Evolutionary conservation across 2,797 vertebrate species (phyloP), one percentile per base, ranked within the genome.

Genomic region (Anolis apletophallus): DNA sequence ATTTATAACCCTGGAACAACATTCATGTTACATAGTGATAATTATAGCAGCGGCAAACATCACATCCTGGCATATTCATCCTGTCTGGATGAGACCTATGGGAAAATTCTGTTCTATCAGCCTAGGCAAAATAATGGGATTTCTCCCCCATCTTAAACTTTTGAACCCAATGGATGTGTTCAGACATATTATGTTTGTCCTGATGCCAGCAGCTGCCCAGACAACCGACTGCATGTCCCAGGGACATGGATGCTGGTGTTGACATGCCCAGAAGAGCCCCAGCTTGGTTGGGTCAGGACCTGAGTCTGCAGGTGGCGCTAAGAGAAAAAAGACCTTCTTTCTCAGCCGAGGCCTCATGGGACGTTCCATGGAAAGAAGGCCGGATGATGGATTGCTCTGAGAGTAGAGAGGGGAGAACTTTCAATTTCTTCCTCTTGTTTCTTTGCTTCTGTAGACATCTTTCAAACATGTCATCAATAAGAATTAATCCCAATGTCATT

Each of bases 321-420:
- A 68, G 32, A 81, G 61, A 76, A 81, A 81, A 36, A 32, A 75
- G 67, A 50, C 14, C 46, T 76, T 81, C 32, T 86, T 85, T n/a
- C 71, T 46, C 32, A 76, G 19, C n/a, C 16, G 32, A 55, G 34
- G n/a, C 26, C 29, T 2, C 69, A 54, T 23, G 54, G 61, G 52
- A 46, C 75, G n/a, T n/a, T 64, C 23, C 17, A 46, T 16, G 29
- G 26, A 40, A 85, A 52, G 55, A 26, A 19, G 29, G 17, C 1
- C n/a, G 61, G 72, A 77, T 52, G 78, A 84, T 34, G 40, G 73
- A 84, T 74, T n/a, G 21, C 8, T 32, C 5, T 46, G 12, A 29
- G 57, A 61, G 10, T 29, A 72, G 67, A 36, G 21, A 64, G n/a
- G 8, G 29, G 7, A 55, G 83, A 74, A 54, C 21, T 52, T 67